Conservation (phyloP, 2,113 vertebrate species). For the Spermophilus dauricus region DNA sequence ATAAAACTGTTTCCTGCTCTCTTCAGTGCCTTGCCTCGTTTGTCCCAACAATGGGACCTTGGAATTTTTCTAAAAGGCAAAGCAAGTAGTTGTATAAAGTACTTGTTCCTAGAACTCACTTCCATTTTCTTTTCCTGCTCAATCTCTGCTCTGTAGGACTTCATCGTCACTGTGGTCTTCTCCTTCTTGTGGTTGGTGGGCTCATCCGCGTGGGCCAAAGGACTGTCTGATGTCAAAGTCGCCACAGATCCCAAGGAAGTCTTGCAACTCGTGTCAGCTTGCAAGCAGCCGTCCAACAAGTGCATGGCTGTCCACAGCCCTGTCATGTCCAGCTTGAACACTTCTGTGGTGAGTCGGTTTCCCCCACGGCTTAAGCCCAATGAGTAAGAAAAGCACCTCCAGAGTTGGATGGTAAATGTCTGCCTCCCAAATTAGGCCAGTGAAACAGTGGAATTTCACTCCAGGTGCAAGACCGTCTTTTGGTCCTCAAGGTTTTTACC, state of each 20-base stretch:
- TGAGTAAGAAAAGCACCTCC: not conserved
- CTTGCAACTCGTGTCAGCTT: slow-evolving; percentile 95
- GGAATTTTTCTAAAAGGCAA: slow-evolving; percentile 34
- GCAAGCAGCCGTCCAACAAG: slow-evolving; percentile 95
- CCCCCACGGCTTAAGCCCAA: not conserved
- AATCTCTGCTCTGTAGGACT: slow-evolving; percentile 91
- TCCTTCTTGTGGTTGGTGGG: slow-evolving; percentile 99
- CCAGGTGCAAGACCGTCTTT: not conserved
- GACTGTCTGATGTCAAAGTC: slow-evolving; percentile 96
- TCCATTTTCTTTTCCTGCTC: not conserved
- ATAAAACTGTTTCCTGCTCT: no score
- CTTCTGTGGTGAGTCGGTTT: slow-evolving; percentile 94
- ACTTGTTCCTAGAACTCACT: not conserved
- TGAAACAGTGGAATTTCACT: not conserved
- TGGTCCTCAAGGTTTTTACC: not conserved
- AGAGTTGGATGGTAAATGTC: slow-evolving; percentile 10
- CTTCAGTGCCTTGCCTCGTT: no score
- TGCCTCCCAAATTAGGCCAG: slow-evolving; percentile 34
- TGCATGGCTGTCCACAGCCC: slow-evolving; percentile 94
- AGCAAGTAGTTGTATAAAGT: not conserved
- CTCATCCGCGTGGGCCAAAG: slow-evolving; percentile 99
- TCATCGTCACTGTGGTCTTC: slow-evolving; percentile 98
- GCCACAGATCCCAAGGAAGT: slow-evolving; percentile 97
- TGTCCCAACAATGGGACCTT: not conserved
- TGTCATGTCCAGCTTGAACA: slow-evolving; percentile 97